Percentiles rank a stretch among this genome's conserved stretches.
These are phyloP conservation scores for Hypena proboscidalis DNA, from an alignment of 2,888 invertebrate genomes.

Conservation along the genomic window DNA sequence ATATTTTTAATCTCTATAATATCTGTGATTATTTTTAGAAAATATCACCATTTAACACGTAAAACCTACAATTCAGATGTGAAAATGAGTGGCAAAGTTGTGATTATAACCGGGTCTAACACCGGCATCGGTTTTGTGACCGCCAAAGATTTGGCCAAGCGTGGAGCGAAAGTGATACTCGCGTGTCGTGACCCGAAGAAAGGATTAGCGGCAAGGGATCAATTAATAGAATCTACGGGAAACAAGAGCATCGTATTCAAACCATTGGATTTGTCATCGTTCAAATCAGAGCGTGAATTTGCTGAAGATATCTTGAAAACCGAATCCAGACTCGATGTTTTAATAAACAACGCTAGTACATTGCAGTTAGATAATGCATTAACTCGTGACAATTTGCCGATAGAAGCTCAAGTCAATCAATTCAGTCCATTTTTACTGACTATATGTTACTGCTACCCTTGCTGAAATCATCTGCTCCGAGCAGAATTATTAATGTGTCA, in stretches of 20 bases:
- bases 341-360: conserved; percentile 94
- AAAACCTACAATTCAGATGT: too few relatives aligned
- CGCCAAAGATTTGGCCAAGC: conserved; percentile 65
- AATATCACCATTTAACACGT: too few relatives aligned
- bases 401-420: conserved; percentile 95
- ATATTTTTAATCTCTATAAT: too few relatives aligned
- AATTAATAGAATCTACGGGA: conserved; percentile 86
- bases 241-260: conserved; percentile 88
- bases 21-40: too few relatives aligned
- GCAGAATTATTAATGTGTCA: conserved; percentile 91
- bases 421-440: conserved; percentile 96
- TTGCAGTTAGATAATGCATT: conserved; percentile 86
- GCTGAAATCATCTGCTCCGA: conserved; percentile 88
- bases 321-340: conserved; percentile 89
- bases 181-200: conserved; percentile 75
- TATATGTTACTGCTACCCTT: conserved; percentile 91
- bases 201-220: conserved; percentile 73
- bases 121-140: conserved; percentile 64
- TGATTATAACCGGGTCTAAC: conserved; percentile 68
- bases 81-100: conserved; percentile 52
- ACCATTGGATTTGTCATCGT: conserved; percentile 89
- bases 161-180: conserved; percentile 82
- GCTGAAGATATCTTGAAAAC: conserved; percentile 89
- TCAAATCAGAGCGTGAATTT: conserved; percentile 90
- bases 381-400: conserved; percentile 92